Evolutionary conservation across 1,140 invertebrate genomes (phyloP).

Genomic region (Zeugodacus cucurbitae): DNA sequence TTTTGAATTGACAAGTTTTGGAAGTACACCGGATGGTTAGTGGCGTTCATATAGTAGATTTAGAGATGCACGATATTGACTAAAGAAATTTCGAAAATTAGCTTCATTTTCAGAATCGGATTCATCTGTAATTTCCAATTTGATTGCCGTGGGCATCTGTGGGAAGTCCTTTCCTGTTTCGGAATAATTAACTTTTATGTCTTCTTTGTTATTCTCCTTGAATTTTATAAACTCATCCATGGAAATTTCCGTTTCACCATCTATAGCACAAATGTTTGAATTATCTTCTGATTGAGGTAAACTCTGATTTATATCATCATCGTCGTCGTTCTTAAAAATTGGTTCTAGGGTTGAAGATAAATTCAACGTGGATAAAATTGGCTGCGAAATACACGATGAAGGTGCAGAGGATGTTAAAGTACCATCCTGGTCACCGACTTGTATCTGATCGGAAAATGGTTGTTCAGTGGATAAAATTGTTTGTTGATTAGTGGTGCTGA

Average conservation of each 20-base stretch:
- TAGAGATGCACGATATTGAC: constrained; percentile 42
- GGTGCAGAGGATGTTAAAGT: background rate
- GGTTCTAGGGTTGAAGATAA: constrained; percentile 42
- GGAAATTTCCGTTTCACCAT: constrained; percentile 37
- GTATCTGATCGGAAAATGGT: background rate
- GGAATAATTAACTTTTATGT: background rate
- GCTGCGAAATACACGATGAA: background rate
- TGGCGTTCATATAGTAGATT: constrained; percentile 43
- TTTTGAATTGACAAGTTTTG: background rate
- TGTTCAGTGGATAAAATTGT: background rate
- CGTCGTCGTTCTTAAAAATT: constrained; percentile 40
- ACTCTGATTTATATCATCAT: background rate
- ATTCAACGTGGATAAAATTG: background rate
- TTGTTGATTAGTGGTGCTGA: background rate
- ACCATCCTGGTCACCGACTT: background rate
- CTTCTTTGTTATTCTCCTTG: constrained; percentile 30
- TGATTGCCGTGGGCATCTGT: constrained; percentile 12
- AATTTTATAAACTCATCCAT: constrained; percentile 47
- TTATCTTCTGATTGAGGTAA: background rate
- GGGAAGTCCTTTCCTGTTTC: background rate
- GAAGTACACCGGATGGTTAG: background rate
- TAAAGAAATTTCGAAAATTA: constrained; percentile 45
- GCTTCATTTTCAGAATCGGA: constrained; percentile 38
- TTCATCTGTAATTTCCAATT: constrained; percentile 42
- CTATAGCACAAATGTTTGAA: background rate